phyloP scores from a whole-genome alignment of 2,888 invertebrate genomes.

The Diarsia brunnea region DNA sequence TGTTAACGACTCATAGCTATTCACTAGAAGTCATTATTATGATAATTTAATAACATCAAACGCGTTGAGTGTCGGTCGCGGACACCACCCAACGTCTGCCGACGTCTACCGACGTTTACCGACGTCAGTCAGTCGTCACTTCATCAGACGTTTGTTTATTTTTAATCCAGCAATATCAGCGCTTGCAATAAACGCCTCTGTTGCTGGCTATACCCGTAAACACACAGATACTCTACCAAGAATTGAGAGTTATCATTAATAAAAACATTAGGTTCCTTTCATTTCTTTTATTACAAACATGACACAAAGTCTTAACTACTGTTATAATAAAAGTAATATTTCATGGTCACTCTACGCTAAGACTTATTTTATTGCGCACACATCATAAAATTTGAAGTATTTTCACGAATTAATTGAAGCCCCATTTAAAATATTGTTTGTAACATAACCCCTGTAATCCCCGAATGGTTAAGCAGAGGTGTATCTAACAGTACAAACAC shows the following conservation, averaged over 20 bases:
- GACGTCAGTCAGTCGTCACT: constrained; percentile 50
- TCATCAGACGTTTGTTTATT: constrained; percentile 72
- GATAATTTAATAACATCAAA: constrained; percentile 65
- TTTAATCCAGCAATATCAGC: constrained; percentile 69
- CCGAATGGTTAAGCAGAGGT: too few species aligned
- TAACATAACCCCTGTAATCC: too few species aligned
- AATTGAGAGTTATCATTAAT: constrained; percentile 48
- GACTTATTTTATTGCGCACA: background rate
- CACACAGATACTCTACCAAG: constrained; percentile 55
- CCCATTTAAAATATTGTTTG: background rate
- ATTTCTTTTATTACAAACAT: constrained; percentile 7
- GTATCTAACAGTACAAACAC: too few species aligned
- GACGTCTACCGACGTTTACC: constrained; percentile 35
- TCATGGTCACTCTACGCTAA: background rate
- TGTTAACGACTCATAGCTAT: constrained; percentile 38
- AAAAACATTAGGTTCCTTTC: too few species aligned
- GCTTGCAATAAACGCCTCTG: constrained; percentile 60
- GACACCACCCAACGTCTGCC: constrained; percentile 50
- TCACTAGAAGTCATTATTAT: constrained; percentile 65
- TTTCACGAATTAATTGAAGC: background rate
- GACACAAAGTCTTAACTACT: background rate
- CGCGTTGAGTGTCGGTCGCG: constrained; percentile 58
- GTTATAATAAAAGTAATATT: background rate
- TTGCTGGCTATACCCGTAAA: constrained; percentile 33
- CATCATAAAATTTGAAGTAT: background rate